Percentiles rank a stretch among this genome's conserved stretches.
Evolutionary conservation across 1,140 invertebrate genomes (phyloP).

Genomic region (Drosophila sproati): DNA sequence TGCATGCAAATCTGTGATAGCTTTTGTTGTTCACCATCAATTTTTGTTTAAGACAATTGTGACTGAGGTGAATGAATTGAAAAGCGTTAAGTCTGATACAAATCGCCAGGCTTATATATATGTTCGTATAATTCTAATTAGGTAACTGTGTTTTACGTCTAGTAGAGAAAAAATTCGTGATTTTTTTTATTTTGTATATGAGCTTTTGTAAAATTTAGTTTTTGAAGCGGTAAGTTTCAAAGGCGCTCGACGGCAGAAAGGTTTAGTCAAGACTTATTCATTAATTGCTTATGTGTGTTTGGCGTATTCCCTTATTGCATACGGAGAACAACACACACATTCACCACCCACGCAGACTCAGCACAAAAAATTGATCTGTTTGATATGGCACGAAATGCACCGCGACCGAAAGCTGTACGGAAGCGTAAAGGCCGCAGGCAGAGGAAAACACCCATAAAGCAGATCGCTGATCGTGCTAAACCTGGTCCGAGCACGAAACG

Average conservation of each 20-base stretch:
- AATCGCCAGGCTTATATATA: not conserved
- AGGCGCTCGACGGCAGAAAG: not conserved
- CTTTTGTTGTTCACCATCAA: no score
- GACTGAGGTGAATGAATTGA: no score
- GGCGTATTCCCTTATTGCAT: not conserved
- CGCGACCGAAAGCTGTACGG: conserved; percentile 51
- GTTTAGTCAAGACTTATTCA: not conserved
- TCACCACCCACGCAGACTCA: not conserved
- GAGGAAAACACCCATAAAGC: no score
- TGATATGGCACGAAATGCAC: conserved; percentile 59
- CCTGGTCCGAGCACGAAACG: no score
- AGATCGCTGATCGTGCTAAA: no score
- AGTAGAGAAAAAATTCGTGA: not conserved
- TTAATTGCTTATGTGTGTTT: not conserved
- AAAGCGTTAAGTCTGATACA: not conserved
- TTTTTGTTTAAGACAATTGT: no score
- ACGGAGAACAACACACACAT: not conserved
- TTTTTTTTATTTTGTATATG: conserved; percentile 24
- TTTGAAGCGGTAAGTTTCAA: not conserved
- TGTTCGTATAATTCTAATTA: not conserved
- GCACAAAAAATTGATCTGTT: conserved; percentile 58
- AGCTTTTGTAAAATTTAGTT: conserved; percentile 1
- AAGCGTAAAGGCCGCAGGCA: not conserved
- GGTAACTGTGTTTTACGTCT: conserved; percentile 11
- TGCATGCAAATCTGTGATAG: not conserved